phyloP scores from a whole-genome alignment of 2,797 vertebrate species.

The Todus mexicanus region DNA sequence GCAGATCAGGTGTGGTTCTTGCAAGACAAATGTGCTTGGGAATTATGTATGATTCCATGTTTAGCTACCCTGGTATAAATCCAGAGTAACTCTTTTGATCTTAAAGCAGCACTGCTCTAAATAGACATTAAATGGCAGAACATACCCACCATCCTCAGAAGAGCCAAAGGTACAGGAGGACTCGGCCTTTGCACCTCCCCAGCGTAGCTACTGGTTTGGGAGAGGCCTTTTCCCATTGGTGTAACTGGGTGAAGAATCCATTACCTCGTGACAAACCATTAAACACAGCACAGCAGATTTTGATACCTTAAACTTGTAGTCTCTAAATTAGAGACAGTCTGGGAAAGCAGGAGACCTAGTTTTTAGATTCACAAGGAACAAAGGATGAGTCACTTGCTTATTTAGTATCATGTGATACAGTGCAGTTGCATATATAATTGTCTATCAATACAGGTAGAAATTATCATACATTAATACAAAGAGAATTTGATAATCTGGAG shows the following conservation, averaged over 20 bases:
- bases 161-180: background rate
- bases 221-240: background rate
- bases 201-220: background rate
- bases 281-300: background rate
- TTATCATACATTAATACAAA: background rate
- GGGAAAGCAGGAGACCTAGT: slow-evolving; percentile 1
- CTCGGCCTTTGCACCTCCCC: background rate
- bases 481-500: background rate
- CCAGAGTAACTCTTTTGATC: slow-evolving; percentile 49
- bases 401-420: background rate
- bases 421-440: background rate
- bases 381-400: background rate
- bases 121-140: slow-evolving; percentile 2
- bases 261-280: background rate
- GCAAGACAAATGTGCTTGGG: slow-evolving; percentile 51
- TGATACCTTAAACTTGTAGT: background rate
- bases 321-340: background rate
- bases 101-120: slow-evolving; percentile 15
- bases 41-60: slow-evolving; percentile 53
- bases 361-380: background rate
- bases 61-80: slow-evolving; percentile 47
- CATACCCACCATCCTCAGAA: background rate
- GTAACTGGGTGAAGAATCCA: background rate
- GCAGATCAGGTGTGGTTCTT: slow-evolving; percentile 61
- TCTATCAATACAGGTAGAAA: slow-evolving; percentile 17